phyloP scores from a whole-genome alignment of 1,140 invertebrate genomes.

The Drosophila kanapiae region DNA sequence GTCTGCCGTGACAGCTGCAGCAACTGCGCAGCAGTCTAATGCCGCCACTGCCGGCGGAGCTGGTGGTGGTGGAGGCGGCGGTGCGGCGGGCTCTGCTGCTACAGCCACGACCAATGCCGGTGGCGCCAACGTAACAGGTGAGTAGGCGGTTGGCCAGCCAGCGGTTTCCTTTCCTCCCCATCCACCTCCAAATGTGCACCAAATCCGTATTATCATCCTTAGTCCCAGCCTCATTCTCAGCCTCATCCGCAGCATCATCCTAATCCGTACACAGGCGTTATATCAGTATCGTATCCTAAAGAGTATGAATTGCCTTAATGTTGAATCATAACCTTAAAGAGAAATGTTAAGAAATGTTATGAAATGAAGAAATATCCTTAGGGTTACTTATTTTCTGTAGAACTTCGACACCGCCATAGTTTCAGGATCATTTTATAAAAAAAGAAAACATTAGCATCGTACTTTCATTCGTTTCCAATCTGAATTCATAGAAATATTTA shows the following conservation, averaged over 20 bases:
- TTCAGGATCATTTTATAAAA: neutral
- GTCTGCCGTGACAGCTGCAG: conserved; percentile 41
- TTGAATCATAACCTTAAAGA: neutral
- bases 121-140: conserved; percentile 76
- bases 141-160: conserved; percentile 55
- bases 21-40: conserved; percentile 57
- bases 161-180: neutral
- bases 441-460: neutral
- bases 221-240: neutral
- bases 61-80: conserved; percentile 56
- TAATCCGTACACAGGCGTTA: neutral
- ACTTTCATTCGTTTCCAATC: neutral
- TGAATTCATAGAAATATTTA: neutral
- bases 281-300: conserved; percentile 6
- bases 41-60: conserved; percentile 30
- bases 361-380: neutral
- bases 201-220: neutral
- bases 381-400: neutral
- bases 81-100: conserved; percentile 57
- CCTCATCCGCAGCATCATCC: neutral
- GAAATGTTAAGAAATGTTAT: no score
- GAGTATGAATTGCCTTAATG: neutral
- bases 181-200: neutral
- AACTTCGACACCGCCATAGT: neutral
- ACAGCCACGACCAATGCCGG: conserved; percentile 67